Conservation (phyloP, 2,888 invertebrate species). For the Andrena bicolor region DNA sequence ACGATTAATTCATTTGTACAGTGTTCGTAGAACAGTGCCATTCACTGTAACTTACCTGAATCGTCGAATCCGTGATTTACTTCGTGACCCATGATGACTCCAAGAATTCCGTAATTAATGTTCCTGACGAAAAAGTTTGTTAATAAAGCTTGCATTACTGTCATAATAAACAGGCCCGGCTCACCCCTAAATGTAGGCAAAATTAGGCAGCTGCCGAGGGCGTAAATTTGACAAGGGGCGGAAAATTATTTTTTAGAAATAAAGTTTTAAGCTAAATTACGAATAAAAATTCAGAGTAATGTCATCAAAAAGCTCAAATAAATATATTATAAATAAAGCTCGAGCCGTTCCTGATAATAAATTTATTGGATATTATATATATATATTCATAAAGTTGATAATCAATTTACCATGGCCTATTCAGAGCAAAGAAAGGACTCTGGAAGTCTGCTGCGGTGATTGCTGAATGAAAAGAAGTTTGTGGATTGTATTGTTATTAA, state of each 20-base stretch:
- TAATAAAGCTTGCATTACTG: not conserved
- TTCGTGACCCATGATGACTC: conserved; percentile 62
- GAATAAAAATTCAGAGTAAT: too few relatives aligned
- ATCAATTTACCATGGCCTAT: conserved; percentile 56
- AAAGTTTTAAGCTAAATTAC: too few relatives aligned
- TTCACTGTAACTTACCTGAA: conserved; percentile 25
- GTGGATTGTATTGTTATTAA: not conserved
- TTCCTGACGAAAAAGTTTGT: conserved; percentile 35
- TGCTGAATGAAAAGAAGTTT: conserved; percentile 25
- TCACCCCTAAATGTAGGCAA: not conserved
- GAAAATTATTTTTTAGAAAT: too few relatives aligned
- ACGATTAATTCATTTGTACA: conserved; percentile 4
- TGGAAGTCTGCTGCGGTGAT: conserved; percentile 63
- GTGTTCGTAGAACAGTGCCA: not conserved
- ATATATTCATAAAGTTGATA: not conserved
- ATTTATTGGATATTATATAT: not conserved
- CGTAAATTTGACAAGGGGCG: not conserved
- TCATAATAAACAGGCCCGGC: not conserved
- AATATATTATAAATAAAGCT: too few relatives aligned
- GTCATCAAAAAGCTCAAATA: too few relatives aligned
- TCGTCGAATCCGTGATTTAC: conserved; percentile 68
- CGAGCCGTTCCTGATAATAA: not conserved
- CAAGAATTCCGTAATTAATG: conserved; percentile 64
- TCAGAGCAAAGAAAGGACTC: conserved; percentile 49
- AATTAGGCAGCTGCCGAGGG: not conserved